A percentile compares a stretch with the other conserved stretches of the same genome.
Evolutionary conservation across 2,113 vertebrate genomes (phyloP).

Genomic region (Chionis minor): DNA sequence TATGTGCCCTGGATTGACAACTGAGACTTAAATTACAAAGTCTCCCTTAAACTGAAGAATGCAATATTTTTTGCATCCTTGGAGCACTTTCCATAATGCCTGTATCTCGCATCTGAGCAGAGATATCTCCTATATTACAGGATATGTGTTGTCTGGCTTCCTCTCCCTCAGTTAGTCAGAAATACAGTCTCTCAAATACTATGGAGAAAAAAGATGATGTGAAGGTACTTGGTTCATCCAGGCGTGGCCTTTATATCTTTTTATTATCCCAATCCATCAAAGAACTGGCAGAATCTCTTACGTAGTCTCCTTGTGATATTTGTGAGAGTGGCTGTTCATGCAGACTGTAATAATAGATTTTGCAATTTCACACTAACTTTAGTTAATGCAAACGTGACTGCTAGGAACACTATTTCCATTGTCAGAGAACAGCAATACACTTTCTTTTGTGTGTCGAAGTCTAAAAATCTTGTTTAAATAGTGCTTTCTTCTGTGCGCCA

Average conservation of each 20-base stretch:
- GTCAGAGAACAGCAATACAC: background rate
- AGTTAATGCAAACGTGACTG: background rate
- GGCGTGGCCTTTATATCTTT: background rate
- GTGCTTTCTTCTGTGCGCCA: background rate
- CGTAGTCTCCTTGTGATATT: background rate
- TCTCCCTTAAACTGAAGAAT: background rate
- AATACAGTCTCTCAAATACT: background rate
- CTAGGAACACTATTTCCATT: background rate
- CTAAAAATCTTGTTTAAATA: background rate
- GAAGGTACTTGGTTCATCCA: background rate
- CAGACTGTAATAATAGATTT: background rate
- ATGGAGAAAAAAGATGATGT: background rate
- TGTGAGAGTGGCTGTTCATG: background rate
- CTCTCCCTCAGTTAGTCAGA: background rate
- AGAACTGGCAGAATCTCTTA: background rate
- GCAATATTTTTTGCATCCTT: background rate
- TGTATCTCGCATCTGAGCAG: background rate
- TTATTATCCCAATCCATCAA: background rate
- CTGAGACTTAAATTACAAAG: background rate
- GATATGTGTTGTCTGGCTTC: background rate
- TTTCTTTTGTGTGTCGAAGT: background rate
- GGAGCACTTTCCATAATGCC: background rate
- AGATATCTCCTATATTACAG: background rate
- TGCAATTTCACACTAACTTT: background rate
- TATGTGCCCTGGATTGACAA: rapidly evolving